phyloP scores from a whole-genome alignment of 2,888 invertebrate genomes.

The Drosophila emarginata region DNA sequence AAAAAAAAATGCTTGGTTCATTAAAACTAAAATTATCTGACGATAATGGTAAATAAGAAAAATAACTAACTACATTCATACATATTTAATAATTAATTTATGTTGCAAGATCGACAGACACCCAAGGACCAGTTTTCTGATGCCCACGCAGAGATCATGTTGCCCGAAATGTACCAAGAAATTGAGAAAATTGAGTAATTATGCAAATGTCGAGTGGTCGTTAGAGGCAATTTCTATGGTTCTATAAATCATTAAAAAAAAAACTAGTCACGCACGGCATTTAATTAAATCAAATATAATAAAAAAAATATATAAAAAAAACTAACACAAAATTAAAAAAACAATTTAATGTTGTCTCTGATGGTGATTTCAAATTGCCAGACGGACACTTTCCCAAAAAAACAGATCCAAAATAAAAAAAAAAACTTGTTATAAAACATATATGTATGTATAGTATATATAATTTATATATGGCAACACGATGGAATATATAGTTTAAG shows the following conservation, averaged over 20 bases:
- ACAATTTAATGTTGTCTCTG: constrained; percentile 12
- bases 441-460: constrained; percentile 11
- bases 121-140: constrained; percentile 25
- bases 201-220: constrained; percentile 58
- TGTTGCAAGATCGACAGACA: constrained; percentile 12
- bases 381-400: constrained; percentile 44
- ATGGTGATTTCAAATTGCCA: constrained; percentile 13
- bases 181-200: constrained; percentile 65
- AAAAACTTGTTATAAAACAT: constrained; percentile 37
- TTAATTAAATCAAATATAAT: constrained; percentile 40
- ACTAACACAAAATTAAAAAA: too few relatives aligned
- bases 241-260: constrained; percentile 60
- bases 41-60: constrained; percentile 51
- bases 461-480: constrained; percentile 3
- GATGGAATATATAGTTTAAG: background rate
- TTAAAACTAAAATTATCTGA: constrained; percentile 60
- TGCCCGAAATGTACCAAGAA: constrained; percentile 53
- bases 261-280: constrained; percentile 62
- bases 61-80: constrained; percentile 56
- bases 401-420: background rate
- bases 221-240: constrained; percentile 54
- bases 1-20: constrained; percentile 42
- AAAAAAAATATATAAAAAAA: background rate
- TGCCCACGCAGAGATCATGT: constrained; percentile 44
- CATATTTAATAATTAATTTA: constrained; percentile 45